These are phyloP conservation scores for Onychomys torridus DNA, from an alignment of 2,797 vertebrate species.

Conservation along the genomic window DNA sequence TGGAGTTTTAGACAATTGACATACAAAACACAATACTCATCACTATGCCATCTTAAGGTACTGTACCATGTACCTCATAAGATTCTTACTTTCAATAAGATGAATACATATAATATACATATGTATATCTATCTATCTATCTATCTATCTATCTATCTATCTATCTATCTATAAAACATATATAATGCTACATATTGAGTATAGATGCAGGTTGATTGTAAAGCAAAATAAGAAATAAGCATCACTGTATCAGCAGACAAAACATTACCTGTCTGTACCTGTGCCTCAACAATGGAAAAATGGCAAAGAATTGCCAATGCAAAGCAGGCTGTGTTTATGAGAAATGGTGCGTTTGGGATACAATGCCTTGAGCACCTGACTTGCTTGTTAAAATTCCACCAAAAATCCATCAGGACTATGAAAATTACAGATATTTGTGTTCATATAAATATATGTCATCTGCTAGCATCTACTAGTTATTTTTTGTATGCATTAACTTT, in stretches of 20 bases:
- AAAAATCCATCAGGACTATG: not conserved
- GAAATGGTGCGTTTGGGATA: slow-evolving; percentile 21
- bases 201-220: not conserved
- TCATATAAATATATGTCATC: not conserved
- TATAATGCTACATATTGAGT: not conserved
- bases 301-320: not conserved
- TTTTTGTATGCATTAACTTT: not conserved
- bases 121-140: too few relatives aligned
- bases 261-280: slow-evolving; percentile 19
- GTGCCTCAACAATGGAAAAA: not conserved
- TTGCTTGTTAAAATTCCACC: slow-evolving; percentile 50
- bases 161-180: too few relatives aligned
- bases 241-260: not conserved
- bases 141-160: too few relatives aligned
- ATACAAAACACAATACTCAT: not conserved
- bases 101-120: not conserved
- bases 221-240: not conserved
- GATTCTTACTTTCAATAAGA: slow-evolving; percentile 11
- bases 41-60: not conserved
- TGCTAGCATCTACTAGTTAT: not conserved
- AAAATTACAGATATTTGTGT: not conserved
- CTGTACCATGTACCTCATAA: not conserved
- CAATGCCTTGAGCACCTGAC: not conserved
- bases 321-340: slow-evolving; percentile 50
- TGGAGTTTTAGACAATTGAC: not conserved